These are phyloP conservation scores for Acipenser oxyrinchus DNA, from an alignment of 2,797 vertebrate species.

Conservation along the genomic window DNA sequence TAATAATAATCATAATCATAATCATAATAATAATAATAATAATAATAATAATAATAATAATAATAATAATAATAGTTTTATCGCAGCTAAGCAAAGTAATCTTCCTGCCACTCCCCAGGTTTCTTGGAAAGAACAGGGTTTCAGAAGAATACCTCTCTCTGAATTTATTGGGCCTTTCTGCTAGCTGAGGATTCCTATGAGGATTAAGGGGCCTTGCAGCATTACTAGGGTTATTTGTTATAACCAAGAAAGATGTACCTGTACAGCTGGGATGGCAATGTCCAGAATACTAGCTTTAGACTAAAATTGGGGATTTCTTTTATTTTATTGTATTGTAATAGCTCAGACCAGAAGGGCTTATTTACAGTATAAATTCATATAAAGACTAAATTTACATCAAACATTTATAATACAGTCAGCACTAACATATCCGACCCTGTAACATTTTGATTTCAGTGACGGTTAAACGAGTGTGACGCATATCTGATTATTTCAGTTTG, in stretches of 20 bases:
- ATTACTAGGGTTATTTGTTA: constrained; percentile 18
- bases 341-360: too few relatives aligned
- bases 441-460: too few relatives aligned
- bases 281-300: constrained; percentile 31
- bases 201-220: not conserved
- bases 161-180: not conserved
- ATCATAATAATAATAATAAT: too few relatives aligned
- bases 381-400: too few relatives aligned
- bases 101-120: constrained; percentile 2
- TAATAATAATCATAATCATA: too few relatives aligned
- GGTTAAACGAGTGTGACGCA: too few relatives aligned
- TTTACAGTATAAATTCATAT: too few relatives aligned
- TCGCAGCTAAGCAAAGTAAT: not conserved
- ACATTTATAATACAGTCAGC: too few relatives aligned
- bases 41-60: too few relatives aligned
- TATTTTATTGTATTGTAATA: not conserved
- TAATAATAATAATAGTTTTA: not conserved
- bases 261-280: constrained; percentile 26
- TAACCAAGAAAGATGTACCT: constrained; percentile 14
- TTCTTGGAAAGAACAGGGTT: not conserved
- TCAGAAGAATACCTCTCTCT: constrained; percentile 13
- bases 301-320: constrained; percentile 18
- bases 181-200: constrained; percentile 7
- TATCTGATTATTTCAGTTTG: too few relatives aligned
- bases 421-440: too few relatives aligned